Evolutionary conservation across 2,797 vertebrate genomes (phyloP).

Genomic region (Simalia tracyae): DNA sequence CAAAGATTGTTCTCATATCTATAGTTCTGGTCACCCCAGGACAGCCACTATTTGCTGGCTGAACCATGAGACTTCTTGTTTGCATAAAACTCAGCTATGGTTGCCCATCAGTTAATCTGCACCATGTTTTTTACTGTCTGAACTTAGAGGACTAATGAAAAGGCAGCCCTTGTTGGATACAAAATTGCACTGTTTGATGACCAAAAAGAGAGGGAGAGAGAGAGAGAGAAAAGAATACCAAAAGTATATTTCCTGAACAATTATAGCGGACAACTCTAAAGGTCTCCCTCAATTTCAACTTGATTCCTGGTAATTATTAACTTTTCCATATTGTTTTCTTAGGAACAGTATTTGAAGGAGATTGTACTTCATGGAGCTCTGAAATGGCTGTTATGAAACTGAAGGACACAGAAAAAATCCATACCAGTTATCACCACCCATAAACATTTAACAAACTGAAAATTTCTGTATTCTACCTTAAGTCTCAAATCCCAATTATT

Average conservation of each 20-base stretch:
- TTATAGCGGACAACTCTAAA: neutral
- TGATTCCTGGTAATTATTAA: neutral
- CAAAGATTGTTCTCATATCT: rapidly evolving
- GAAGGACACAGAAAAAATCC: neutral
- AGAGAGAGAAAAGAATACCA: no score
- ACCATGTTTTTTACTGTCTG: neutral
- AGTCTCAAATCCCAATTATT: neutral
- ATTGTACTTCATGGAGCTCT: neutral
- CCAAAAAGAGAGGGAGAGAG: neutral
- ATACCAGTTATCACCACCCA: neutral
- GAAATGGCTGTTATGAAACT: neutral
- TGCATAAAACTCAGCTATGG: neutral
- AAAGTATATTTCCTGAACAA: neutral
- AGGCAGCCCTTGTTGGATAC: neutral
- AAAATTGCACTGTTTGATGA: neutral
- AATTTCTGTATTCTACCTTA: neutral
- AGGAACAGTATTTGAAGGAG: neutral
- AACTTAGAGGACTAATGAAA: neutral
- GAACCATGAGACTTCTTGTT: neutral
- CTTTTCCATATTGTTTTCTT: neutral
- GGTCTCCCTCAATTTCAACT: neutral
- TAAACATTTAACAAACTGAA: neutral
- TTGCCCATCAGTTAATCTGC: neutral
- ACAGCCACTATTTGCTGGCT: rapidly evolving
- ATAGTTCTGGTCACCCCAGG: neutral